Base-by-base conservation (phyloP, 1,140 invertebrate species). In the Neuroterus valhalla region DNA sequence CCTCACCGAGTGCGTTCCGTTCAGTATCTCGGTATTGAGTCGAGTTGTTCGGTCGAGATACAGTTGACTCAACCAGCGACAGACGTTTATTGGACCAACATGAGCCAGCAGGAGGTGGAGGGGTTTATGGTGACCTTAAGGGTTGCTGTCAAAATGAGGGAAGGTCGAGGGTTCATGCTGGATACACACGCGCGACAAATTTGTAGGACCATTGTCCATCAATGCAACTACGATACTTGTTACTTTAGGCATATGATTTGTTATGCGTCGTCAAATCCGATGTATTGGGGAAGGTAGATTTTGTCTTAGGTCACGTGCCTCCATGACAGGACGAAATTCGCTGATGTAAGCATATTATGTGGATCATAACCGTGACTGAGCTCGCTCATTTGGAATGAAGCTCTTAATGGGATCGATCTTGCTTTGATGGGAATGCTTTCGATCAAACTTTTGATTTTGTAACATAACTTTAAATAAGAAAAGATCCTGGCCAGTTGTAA, bases 161-260 rank as follows among this genome's bases (percentile, higher is more conserved):
- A 42, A 70, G 42, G 42, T 72, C 50, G 38, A 55, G 44, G 44
- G 26, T 62, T 50, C 17, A 70, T 68, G 52, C 52, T 17, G 67
- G 74, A 75, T 78, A 75, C 84, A 85, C 84, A 77, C 84, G 82
- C 84, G 82, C 75, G 76, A 84, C 84, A 79, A 86, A 86, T 85
- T 84, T 75, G 73, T 66, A 55, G 42, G 44, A 38, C 71, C 75
- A 77, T 71, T 84, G 82, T 81, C 43, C 55, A n/a, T 15, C 15
- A n/a, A 12, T 62, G 26, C 55, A 62, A 15, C 21, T 62, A 62
- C 46, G 46, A 48, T 48, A 31, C 23, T 14, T 62, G 55, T 31
- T 62, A n/a, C 55, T 31, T 62, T 62, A 62, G 55, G 55, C 55
- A 26, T 62, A 15, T 62, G 31, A 62, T 62, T 62, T 62, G 55